These are phyloP conservation scores for Eubasilissa regina DNA, from an alignment of 1,140 invertebrate genomes.

Conservation along the genomic window DNA sequence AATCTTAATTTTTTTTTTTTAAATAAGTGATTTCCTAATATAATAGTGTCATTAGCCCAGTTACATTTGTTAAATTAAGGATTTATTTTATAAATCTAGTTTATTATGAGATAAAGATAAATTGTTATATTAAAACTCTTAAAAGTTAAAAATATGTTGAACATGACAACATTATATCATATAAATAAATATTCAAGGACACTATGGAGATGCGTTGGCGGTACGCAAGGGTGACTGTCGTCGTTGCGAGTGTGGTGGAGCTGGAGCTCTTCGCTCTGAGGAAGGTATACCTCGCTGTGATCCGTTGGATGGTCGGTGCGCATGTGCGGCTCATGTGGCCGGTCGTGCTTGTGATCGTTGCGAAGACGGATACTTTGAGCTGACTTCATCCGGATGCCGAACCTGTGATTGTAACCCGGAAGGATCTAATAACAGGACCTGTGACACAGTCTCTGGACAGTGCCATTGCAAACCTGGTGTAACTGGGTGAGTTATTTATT, in stretches of 20 bases:
- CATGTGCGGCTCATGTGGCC: constrained; percentile 89
- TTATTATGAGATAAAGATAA: no score
- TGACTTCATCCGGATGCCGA: constrained; percentile 88
- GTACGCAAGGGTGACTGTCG: constrained; percentile 92
- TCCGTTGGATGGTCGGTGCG: constrained; percentile 82
- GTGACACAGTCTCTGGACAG: constrained; percentile 86
- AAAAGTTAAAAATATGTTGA: no score
- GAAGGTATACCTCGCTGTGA: constrained; percentile 85
- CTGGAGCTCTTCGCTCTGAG: constrained; percentile 82
- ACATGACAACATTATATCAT: no score
- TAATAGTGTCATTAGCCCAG: no score
- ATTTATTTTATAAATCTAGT: no score
- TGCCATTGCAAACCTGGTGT: constrained; percentile 91
- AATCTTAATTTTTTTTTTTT: no score
- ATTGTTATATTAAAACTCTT: no score
- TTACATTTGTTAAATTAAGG: no score
- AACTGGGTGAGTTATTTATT: constrained; percentile 75
- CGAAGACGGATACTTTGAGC: constrained; percentile 86
- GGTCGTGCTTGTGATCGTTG: constrained; percentile 93
- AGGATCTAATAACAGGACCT: constrained; percentile 88
- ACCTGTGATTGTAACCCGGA: constrained; percentile 89
- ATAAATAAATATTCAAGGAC: constrained; percentile 74
- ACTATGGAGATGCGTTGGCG: constrained; percentile 90
- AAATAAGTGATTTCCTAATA: no score
- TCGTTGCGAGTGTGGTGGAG: constrained; percentile 86